phyloP scores from a whole-genome alignment of 1,140 invertebrate genomes.

The Drosophila rhopaloa region DNA sequence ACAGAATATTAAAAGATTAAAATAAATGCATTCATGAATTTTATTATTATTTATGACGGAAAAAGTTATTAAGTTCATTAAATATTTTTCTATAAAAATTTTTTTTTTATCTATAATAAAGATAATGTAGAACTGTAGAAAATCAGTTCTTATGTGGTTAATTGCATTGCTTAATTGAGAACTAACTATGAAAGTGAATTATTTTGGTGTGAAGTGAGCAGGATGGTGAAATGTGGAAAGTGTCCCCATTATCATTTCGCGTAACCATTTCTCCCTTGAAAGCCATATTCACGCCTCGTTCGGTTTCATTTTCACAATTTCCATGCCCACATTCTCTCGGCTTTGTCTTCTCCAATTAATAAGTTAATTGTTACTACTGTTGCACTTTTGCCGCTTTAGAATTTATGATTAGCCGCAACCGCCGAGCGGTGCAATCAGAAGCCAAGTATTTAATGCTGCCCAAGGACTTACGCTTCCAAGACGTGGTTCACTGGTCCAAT shows the following conservation, averaged over 20 bases:
- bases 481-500: background rate
- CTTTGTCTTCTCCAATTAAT: constrained; percentile 68
- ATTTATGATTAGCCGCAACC: constrained; percentile 73
- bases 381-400: constrained; percentile 78
- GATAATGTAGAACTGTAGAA: too few species aligned
- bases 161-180: too few species aligned
- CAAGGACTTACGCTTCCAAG: constrained; percentile 23
- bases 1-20: too few species aligned
- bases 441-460: constrained; percentile 50
- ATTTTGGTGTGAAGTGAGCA: background rate
- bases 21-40: too few species aligned
- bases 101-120: too few species aligned
- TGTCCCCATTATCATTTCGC: constrained; percentile 9
- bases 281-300: constrained; percentile 49
- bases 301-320: constrained; percentile 59
- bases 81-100: too few species aligned
- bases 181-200: too few species aligned
- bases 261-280: constrained; percentile 1
- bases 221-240: constrained; percentile 13
- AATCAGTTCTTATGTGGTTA: too few species aligned
- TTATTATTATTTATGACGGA: too few species aligned
- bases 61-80: too few species aligned
- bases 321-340: constrained; percentile 38
- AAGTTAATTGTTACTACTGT: constrained; percentile 80
- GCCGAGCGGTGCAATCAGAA: constrained; percentile 25